phyloP scores from a whole-genome alignment of 2,113 vertebrate genomes.

The Mixornis gularis region DNA sequence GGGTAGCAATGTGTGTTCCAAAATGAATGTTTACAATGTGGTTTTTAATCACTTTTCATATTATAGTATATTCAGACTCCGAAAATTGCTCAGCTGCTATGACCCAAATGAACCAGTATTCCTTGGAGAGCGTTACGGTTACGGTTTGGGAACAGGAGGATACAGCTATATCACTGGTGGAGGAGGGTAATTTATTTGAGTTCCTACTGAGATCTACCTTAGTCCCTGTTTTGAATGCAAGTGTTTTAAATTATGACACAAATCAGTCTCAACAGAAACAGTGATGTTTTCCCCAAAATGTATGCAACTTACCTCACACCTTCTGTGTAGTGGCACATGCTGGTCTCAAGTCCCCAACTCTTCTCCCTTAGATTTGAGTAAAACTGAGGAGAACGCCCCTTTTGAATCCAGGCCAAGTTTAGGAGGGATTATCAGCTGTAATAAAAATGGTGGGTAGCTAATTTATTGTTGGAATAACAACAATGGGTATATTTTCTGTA shows the following conservation, averaged over 20 bases:
- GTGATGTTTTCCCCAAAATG: not conserved
- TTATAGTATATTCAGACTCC: constrained; percentile 85
- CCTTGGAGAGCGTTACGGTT: constrained; percentile 93
- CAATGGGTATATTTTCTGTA: not conserved
- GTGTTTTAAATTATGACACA: not conserved
- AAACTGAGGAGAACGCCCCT: not conserved
- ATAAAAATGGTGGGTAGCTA: not conserved
- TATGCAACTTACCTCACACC: not conserved
- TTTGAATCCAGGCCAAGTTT: not conserved
- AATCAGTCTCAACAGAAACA: not conserved
- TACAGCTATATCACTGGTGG: constrained; percentile 97
- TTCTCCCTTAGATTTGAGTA: not conserved
- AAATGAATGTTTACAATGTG: not conserved
- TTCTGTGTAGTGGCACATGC: not conserved
- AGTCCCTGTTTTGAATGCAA: not conserved
- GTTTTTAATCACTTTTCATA: not conserved
- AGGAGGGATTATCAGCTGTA: not conserved
- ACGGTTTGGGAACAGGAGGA: constrained; percentile 89
- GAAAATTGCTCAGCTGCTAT: constrained; percentile 89
- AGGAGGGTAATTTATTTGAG: constrained; percentile 81
- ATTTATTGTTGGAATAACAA: not conserved
- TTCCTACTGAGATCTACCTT: not conserved
- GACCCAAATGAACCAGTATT: constrained; percentile 79
- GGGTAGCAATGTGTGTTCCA: not conserved
- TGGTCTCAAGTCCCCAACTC: not conserved